Evolutionary conservation across 2,113 vertebrate genomes (phyloP), one percentile per base, ranked within the genome.

Genomic region (Tauraco erythrolophus): DNA sequence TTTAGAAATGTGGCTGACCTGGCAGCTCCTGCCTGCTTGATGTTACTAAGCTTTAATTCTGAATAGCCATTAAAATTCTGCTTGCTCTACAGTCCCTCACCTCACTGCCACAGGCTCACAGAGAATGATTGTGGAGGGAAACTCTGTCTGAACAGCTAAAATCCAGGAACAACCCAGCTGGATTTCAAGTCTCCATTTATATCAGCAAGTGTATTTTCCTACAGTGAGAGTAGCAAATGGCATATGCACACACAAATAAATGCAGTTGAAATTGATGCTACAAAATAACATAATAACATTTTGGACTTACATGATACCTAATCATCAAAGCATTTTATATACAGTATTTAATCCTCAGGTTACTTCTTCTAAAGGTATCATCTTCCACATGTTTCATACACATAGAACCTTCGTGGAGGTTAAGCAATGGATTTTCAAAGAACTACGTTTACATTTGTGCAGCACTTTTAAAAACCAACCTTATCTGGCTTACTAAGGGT

Each of bases 41-140:
- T 94, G 86, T 95, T 95, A 69, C 84, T 90, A 65, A 66, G 75
- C 81, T 96, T 79, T 95, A 97, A 94, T 96, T 94, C 78, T 86
- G 79, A 92, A 90, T 48, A 92, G 28, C 78, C 81, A 97, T 97
- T 97, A 96, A 96, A 97, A 97, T 96, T 96, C 89, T 76, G 15
- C 81, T 93, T 92, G 70, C 68, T 79, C 37, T 90, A 86, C 24
- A 88, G 66, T 91, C 84, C 80, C 57, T 94, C 80, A 82, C 76
- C 80, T 94, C 69, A 72, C 56, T 84, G 88, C 41, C 86, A 93
- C 70, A 85, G 62, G 16, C 84, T 86, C 60, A 68, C 35, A 50
- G 77, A 79, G 61, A 93, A 89, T 72, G 53, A 72, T 33, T 90
- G 69, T 71, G n/a, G 50, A 78, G 31, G 19, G 94, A 96, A 91